Base-by-base conservation (phyloP, 37 sponge, comb jelly and placozoan genomes). In the Dysidea cf. avara region DNA sequence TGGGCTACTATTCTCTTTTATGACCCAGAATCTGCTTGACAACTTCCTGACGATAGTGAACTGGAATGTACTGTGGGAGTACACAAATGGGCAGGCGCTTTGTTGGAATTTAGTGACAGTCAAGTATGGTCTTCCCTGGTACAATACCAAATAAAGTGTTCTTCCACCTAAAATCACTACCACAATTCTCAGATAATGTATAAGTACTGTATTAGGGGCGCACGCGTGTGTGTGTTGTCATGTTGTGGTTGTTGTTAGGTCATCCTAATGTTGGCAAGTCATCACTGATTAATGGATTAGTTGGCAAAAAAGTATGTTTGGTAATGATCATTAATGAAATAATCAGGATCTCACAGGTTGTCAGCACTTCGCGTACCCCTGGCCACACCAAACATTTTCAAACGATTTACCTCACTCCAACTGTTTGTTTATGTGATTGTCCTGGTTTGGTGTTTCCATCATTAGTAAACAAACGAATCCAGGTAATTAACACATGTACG, bases 361-460 rank as follows among this genome's bases (percentile, higher is more conserved):
- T 97, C 46, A 97, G 99, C 49, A 85, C 81, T 17, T 97, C 99
- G 3, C 72, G 89, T 29, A 94, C 99, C 0, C 99, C 99, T 38
- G 99, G 99, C 40, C 99, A 97, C 82, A 97, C 99, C 28, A 97
- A 97, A 38, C 99, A 97, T 78, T 97, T 97, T 58, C 99, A 97
- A 69, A 97, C 98, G 20, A 87, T 97, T 68, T 94, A 77, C 81
- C 88, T 94, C 70, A 79, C 94, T 12, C 86, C 69, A 28, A 63
- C 81, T 7, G 48, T 97, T 59, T 65, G 86, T 1, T 74, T 97
- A 12, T 97, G 99, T 83, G 99, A 97, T 59, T 94, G 99, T 74
- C 99, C 99, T 25, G 99, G 99, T 0, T 85, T 97, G 7, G 92
- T 97, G 51, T 97, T 97, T 63, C 99, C 99, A 4, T 85, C 92